A percentile compares a stretch with the other conserved stretches of the same genome.
Evolutionary conservation across 2,888 invertebrate species (phyloP).

Genomic region (Encarsia formosa): DNA sequence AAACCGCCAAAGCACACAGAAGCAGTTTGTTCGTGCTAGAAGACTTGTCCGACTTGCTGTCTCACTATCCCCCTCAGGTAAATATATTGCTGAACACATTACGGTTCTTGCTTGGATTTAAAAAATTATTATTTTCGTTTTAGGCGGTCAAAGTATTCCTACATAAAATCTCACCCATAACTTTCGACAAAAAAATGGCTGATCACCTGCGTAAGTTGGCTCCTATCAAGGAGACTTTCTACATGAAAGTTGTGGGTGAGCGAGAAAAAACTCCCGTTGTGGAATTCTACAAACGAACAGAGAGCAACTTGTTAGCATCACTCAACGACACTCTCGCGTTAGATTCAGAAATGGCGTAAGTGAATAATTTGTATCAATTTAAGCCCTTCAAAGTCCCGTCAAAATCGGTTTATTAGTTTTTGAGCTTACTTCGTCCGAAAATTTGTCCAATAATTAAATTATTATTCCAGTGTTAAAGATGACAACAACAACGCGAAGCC

Average conservation of each 20-base stretch:
- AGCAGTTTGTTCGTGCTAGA: slow-evolving; percentile 52
- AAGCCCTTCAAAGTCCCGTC: no score
- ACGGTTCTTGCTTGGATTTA: no score
- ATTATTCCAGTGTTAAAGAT: slow-evolving; percentile 32
- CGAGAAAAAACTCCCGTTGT: slow-evolving; percentile 52
- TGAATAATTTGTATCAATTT: no score
- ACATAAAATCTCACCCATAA: slow-evolving; percentile 57
- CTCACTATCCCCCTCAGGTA: slow-evolving; percentile 51
- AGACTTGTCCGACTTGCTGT: slow-evolving; percentile 44
- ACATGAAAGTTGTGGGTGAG: slow-evolving; percentile 50
- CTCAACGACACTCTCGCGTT: slow-evolving; percentile 67
- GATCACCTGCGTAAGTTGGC: slow-evolving; percentile 48
- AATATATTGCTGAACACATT: no score
- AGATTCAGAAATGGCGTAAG: slow-evolving; percentile 56
- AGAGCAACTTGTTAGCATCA: slow-evolving; percentile 61
- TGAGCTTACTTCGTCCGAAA: no score
- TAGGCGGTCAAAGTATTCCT: slow-evolving; percentile 59
- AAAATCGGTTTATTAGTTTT: no score
- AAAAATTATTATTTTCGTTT: no score
- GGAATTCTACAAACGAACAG: slow-evolving; percentile 64
- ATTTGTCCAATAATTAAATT: no score
- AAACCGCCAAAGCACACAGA: slow-evolving; percentile 42
- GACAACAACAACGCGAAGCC: slow-evolving; percentile 39
- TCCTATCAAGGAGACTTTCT: slow-evolving; percentile 59
- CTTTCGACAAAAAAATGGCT: slow-evolving; percentile 46